phyloP scores from a whole-genome alignment of 2,888 invertebrate genomes.

The Aleiodes leptofemur region DNA sequence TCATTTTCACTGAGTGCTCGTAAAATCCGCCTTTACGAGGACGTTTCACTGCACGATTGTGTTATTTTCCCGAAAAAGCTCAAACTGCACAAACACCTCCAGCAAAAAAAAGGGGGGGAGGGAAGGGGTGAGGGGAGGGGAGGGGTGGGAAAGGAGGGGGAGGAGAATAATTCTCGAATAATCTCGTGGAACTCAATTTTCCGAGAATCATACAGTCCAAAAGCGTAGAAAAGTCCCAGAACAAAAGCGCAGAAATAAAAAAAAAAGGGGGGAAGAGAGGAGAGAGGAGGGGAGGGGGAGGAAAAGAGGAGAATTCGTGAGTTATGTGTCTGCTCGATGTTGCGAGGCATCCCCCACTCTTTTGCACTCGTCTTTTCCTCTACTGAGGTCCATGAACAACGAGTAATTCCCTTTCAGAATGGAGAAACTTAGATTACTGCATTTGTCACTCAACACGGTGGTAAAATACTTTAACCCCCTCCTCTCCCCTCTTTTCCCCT shows the following conservation, averaged over 20 bases:
- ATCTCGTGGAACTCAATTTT: neutral
- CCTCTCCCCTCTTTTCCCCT: neutral
- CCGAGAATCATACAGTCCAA: neutral
- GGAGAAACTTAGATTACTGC: slow-evolving; percentile 67
- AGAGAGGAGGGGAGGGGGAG: no score
- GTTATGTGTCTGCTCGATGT: slow-evolving; percentile 43
- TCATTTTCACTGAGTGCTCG: slow-evolving; percentile 5
- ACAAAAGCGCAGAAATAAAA: slow-evolving; percentile 15
- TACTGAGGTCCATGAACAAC: slow-evolving; percentile 26
- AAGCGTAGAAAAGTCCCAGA: neutral
- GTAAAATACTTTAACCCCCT: neutral
- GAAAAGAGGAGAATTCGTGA: slow-evolving; percentile 8
- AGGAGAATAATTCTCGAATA: neutral
- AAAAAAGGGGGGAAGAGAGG: neutral
- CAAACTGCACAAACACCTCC: no score
- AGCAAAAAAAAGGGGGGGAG: neutral
- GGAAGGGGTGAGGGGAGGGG: no score
- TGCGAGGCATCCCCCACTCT: slow-evolving; percentile 27
- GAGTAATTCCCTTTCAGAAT: slow-evolving; percentile 57
- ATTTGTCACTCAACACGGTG: slow-evolving; percentile 59
- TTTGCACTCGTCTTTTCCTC: neutral
- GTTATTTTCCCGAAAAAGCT: no score
- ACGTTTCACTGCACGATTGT: no score
- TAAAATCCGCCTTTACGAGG: slow-evolving; percentile 10
- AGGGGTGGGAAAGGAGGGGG: no score